Conservation (phyloP, 2,888 invertebrate genomes). For the Agonopterix alstromeriana region DNA sequence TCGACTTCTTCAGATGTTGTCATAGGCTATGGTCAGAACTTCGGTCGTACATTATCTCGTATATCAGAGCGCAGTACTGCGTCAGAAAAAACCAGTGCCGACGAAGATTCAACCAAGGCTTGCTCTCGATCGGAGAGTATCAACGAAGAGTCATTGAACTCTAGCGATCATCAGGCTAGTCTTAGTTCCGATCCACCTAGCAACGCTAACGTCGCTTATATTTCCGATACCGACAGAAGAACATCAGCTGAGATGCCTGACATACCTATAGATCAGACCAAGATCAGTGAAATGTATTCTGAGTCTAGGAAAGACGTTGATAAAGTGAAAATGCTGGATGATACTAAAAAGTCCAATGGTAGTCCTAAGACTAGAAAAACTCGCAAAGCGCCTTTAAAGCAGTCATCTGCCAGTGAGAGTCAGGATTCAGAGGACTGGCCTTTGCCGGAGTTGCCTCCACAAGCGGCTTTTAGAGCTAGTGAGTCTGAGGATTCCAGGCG, state of each 20-base stretch:
- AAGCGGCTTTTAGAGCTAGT: conserved; percentile 41
- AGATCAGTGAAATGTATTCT: conserved; percentile 76
- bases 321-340: conserved; percentile 21
- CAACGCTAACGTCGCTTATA: conserved; percentile 83
- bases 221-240: conserved; percentile 86
- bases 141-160: conserved; percentile 88
- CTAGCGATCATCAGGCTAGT: conserved; percentile 91
- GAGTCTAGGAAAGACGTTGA: conserved; percentile 67
- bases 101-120: conserved; percentile 91
- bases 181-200: conserved; percentile 90
- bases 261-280: conserved; percentile 85
- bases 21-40: conserved; percentile 83
- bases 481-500: conserved; percentile 39
- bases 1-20: conserved; percentile 80
- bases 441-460: conserved; percentile 82
- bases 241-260: conserved; percentile 92
- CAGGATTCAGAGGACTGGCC: conserved; percentile 88
- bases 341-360: conserved; percentile 38
- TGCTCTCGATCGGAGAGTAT: conserved; percentile 90
- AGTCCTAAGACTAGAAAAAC: conserved; percentile 42
- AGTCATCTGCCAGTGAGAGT: conserved; percentile 77
- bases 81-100: conserved; percentile 90
- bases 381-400: conserved; percentile 53
- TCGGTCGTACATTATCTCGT: conserved; percentile 87
- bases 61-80: conserved; percentile 93